Evolutionary conservation across 2,113 vertebrate species (phyloP).

Genomic region (Cygnus buccinator): DNA sequence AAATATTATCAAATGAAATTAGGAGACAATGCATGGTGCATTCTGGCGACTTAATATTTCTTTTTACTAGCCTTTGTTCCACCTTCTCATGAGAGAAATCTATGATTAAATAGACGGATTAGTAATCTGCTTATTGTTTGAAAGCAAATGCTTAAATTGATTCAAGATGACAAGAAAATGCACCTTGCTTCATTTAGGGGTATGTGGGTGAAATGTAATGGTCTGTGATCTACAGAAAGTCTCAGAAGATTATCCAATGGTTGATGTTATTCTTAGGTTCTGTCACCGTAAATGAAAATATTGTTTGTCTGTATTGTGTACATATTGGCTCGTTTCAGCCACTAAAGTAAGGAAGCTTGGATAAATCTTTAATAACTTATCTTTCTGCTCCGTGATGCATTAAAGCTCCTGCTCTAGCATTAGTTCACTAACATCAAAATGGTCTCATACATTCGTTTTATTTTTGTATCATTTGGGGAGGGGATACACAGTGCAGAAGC

Average conservation of each 20-base stretch:
- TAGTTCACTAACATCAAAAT: conserved; percentile 12
- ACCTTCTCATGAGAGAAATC: not conserved
- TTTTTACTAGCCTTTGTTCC: conserved; percentile 9
- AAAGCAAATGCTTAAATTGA: conserved; percentile 8
- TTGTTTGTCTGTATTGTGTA: not conserved
- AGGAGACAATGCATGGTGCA: not conserved
- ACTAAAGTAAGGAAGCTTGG: conserved; percentile 11
- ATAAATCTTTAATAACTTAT: conserved; percentile 49
- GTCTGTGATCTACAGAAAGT: not conserved
- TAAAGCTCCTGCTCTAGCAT: conserved; percentile 3
- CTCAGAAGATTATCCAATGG: not conserved
- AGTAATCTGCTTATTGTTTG: conserved; percentile 27
- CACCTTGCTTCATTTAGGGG: not conserved
- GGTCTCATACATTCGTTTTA: not conserved
- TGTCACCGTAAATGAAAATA: not conserved
- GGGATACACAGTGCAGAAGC: not conserved
- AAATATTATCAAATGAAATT: not conserved
- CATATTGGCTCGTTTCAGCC: not conserved
- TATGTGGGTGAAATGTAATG: not conserved
- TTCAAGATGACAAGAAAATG: conserved; percentile 16
- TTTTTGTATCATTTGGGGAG: not conserved
- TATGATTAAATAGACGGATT: conserved; percentile 24
- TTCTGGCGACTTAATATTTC: not conserved
- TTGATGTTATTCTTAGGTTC: not conserved
- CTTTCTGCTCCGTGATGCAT: not conserved